Conservation (phyloP, 2,797 vertebrate species). For the Ambastaia sidthimunki region DNA sequence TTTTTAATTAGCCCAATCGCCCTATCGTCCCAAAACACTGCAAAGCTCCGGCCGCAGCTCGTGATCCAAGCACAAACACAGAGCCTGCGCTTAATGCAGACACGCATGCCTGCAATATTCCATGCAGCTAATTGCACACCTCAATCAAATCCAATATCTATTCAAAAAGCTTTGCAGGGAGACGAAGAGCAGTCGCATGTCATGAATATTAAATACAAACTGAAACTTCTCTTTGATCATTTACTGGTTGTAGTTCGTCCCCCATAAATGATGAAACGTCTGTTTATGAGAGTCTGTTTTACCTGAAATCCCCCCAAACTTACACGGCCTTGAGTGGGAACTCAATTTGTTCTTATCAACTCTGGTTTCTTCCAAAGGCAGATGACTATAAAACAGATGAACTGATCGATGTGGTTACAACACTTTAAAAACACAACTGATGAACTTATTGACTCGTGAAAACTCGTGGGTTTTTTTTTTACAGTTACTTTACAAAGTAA, state of each 20-base stretch:
- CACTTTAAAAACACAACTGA: background rate
- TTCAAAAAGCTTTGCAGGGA: slow-evolving; percentile 27
- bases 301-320: slow-evolving; percentile 9
- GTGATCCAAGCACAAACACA: slow-evolving; percentile 3
- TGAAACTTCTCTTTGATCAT: slow-evolving; percentile 53
- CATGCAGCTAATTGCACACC: slow-evolving; percentile 48
- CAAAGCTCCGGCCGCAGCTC: background rate
- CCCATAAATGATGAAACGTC: slow-evolving; percentile 25
- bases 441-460: background rate
- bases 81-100: slow-evolving; percentile 5
- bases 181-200: slow-evolving; percentile 28
- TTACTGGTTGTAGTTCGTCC: slow-evolving; percentile 22
- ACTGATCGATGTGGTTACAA: too few species aligned
- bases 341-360: slow-evolving; percentile 19
- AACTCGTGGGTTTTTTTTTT: background rate
- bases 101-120: background rate
- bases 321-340: slow-evolving; percentile 21
- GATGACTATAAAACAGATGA: background rate
- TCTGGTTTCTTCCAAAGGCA: slow-evolving; percentile 20
- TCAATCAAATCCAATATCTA: slow-evolving; percentile 53
- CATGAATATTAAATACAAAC: slow-evolving; percentile 45
- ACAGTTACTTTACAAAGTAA: background rate
- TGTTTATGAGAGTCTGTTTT: slow-evolving; percentile 34
- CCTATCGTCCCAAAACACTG: background rate
- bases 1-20: background rate